Conservation (phyloP, 2,113 vertebrate species). For the Carassius auratus region DNA sequence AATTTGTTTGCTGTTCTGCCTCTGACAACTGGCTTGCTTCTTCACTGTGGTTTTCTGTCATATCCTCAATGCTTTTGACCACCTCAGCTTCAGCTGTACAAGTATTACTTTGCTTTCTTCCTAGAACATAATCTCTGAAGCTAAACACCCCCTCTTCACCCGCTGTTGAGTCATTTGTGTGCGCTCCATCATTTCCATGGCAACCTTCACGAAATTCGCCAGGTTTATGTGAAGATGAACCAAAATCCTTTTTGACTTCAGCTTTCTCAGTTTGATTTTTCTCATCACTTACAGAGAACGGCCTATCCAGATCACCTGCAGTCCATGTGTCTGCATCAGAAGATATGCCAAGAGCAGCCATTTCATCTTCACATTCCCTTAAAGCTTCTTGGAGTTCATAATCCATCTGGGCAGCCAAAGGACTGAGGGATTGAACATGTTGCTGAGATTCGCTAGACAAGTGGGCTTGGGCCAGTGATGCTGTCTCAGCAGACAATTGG, state of each 20-base stretch:
- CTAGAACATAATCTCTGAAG: conserved; percentile 63
- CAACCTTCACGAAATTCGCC: conserved; percentile 58
- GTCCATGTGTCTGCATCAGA: conserved; percentile 33
- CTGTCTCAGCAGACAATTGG: conserved; percentile 63
- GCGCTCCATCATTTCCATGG: conserved; percentile 66
- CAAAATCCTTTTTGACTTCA: conserved; percentile 59
- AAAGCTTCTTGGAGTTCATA: conserved; percentile 75
- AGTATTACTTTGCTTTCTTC: conserved; percentile 9
- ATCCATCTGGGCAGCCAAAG: conserved; percentile 64
- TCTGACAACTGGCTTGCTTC: conserved; percentile 48
- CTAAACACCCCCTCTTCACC: conserved; percentile 48
- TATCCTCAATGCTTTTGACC: not conserved
- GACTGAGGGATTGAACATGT: conserved; percentile 43
- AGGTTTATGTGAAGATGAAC: conserved; percentile 64
- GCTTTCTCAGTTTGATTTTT: conserved; percentile 52
- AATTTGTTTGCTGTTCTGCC: conserved; percentile 16
- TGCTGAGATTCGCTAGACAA: conserved; percentile 40
- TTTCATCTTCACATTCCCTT: conserved; percentile 77
- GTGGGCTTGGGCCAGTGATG: conserved; percentile 11
- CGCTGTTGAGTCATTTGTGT: conserved; percentile 58
- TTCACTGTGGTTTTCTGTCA: not conserved
- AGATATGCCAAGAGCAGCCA: conserved; percentile 69
- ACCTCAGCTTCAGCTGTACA: not conserved
- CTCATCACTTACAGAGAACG: conserved; percentile 37
- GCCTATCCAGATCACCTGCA: conserved; percentile 38